These are phyloP conservation scores for Pocota personata DNA, from an alignment of 2,888 invertebrate genomes.

Conservation along the genomic window DNA sequence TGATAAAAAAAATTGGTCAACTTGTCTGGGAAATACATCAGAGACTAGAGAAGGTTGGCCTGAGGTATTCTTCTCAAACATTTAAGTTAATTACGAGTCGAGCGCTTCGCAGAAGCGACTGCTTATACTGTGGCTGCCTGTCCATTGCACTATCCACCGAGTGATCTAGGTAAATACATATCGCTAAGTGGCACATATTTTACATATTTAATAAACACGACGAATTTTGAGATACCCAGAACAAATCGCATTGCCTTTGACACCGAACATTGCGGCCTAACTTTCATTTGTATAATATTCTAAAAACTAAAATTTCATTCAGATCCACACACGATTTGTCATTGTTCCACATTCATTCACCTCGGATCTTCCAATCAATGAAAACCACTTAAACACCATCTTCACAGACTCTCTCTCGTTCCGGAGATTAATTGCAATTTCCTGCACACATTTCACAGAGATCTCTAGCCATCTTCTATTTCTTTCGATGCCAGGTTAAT, in stretches of 20 bases:
- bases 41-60: too few relatives aligned
- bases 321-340: neutral
- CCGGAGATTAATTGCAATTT: conserved; percentile 44
- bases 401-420: conserved; percentile 21
- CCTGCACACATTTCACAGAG: conserved; percentile 35
- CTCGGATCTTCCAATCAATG: conserved; percentile 20
- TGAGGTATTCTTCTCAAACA: too few relatives aligned
- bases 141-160: too few relatives aligned
- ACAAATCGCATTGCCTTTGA: too few relatives aligned
- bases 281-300: neutral
- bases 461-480: conserved; percentile 4
- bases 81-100: too few relatives aligned
- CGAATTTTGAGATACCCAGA: neutral
- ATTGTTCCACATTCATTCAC: conserved; percentile 28
- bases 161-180: too few relatives aligned
- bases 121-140: too few relatives aligned
- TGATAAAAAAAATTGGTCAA: too few relatives aligned
- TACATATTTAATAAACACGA: too few relatives aligned
- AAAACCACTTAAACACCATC: neutral
- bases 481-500: conserved; percentile 30
- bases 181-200: too few relatives aligned
- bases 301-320: neutral
- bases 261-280: neutral
- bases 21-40: too few relatives aligned
- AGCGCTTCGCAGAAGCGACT: too few relatives aligned